Evolutionary conservation across 2,888 invertebrate genomes (phyloP).

Genomic region (Lithodes maja): DNA sequence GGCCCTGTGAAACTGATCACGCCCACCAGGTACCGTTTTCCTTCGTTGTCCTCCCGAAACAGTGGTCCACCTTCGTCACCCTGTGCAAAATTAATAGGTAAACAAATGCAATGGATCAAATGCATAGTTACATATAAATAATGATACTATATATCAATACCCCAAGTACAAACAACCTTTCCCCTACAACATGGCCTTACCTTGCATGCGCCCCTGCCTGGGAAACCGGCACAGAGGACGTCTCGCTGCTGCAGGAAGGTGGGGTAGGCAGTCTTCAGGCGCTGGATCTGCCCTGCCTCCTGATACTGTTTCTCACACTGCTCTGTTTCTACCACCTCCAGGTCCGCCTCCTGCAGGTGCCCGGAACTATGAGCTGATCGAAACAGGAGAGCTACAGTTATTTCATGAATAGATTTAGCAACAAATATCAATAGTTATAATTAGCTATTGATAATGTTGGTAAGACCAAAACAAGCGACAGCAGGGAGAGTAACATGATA

Average conservation of each 20-base stretch:
- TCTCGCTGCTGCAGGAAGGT: not conserved
- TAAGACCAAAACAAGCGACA: no score
- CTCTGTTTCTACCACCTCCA: not conserved
- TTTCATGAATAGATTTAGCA: no score
- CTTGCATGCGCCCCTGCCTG: conserved; percentile 27
- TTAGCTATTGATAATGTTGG: no score
- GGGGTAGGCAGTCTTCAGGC: conserved; percentile 30
- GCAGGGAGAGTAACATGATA: no score
- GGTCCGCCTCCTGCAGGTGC: conserved; percentile 32
- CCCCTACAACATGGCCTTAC: not conserved
- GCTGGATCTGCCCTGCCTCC: not conserved
- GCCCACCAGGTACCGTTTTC: conserved; percentile 48
- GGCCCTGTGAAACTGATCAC: conserved; percentile 22
- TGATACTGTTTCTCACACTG: conserved; percentile 5
- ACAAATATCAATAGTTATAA: no score
- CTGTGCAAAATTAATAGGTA: conserved; percentile 2
- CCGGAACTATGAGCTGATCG: conserved; percentile 7
- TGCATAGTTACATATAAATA: not conserved
- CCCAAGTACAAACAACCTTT: not conserved
- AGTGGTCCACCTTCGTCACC: conserved; percentile 67
- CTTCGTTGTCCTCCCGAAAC: conserved; percentile 19
- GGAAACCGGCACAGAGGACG: conserved; percentile 29
- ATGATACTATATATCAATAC: not conserved
- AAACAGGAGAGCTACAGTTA: not conserved
- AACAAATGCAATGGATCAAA: no score